phyloP scores from a whole-genome alignment of 1,140 invertebrate species.

The Drosophila parabipectinata region DNA sequence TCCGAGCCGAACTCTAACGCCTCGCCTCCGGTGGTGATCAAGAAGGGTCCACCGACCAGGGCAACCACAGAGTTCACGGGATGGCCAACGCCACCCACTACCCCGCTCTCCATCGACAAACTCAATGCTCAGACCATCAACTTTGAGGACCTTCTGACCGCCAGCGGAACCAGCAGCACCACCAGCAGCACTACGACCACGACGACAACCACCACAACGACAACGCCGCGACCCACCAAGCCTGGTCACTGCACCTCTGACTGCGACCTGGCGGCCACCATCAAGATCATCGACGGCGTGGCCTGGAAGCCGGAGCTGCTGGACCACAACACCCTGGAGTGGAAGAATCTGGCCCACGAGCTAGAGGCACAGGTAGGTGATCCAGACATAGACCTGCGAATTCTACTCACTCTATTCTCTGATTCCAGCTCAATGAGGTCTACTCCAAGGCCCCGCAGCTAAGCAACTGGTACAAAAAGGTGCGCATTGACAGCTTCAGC shows the following conservation, averaged over 20 bases:
- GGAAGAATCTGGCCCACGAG: constrained; percentile 91
- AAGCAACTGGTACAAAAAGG: constrained; percentile 92
- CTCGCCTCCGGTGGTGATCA: constrained; percentile 87
- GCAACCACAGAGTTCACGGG: constrained; percentile 94
- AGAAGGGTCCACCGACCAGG: constrained; percentile 92
- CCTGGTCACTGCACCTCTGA: constrained; percentile 91
- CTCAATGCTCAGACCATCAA: constrained; percentile 88
- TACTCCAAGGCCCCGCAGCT: constrained; percentile 90
- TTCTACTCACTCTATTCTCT: background rate
- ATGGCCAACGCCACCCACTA: constrained; percentile 93
- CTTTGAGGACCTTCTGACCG: constrained; percentile 72
- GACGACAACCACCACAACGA: constrained; percentile 90
- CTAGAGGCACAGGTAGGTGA: constrained; percentile 89
- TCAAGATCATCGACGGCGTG: constrained; percentile 91
- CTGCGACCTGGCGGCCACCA: constrained; percentile 93
- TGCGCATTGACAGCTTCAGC: constrained; percentile 94
- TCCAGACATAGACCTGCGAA: background rate
- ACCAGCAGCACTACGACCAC: constrained; percentile 87
- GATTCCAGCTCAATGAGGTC: constrained; percentile 90
- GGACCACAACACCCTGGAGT: constrained; percentile 93
- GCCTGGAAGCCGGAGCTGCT: constrained; percentile 93
- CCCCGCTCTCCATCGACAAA: constrained; percentile 92
- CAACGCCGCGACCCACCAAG: constrained; percentile 89
- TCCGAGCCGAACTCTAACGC: constrained; percentile 57
- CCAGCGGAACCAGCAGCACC: constrained; percentile 77